phyloP scores from a whole-genome alignment of 2,888 invertebrate genomes.

The Protonemura montana region DNA sequence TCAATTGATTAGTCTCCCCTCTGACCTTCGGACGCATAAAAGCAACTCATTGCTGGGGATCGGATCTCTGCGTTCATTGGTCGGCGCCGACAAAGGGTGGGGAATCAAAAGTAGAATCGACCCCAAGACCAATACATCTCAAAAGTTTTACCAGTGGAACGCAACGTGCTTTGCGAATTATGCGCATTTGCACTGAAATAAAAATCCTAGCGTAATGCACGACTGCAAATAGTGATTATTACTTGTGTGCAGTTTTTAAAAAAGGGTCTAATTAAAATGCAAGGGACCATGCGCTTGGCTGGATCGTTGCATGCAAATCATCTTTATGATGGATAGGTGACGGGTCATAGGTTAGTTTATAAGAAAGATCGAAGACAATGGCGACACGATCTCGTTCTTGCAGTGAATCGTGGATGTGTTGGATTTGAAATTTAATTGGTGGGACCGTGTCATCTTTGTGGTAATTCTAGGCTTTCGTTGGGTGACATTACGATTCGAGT shows the following conservation, averaged over 20 bases:
- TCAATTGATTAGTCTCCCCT: background rate
- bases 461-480: background rate
- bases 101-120: background rate
- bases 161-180: background rate
- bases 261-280: background rate
- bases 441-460: background rate
- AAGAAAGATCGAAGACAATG: background rate
- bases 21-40: background rate
- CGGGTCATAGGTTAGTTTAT: background rate
- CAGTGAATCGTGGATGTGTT: background rate
- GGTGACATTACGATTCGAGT: background rate
- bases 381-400: background rate
- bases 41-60: background rate
- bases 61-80: background rate
- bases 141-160: background rate
- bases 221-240: background rate
- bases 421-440: background rate
- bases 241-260: background rate
- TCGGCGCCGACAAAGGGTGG: background rate
- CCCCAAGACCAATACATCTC: background rate
- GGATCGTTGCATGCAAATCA: background rate
- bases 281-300: background rate
- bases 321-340: background rate
- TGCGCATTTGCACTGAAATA: background rate
- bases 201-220: background rate